Evolutionary conservation across 2,797 vertebrate genomes (phyloP).

Genomic region (Galaxias olidus): DNA sequence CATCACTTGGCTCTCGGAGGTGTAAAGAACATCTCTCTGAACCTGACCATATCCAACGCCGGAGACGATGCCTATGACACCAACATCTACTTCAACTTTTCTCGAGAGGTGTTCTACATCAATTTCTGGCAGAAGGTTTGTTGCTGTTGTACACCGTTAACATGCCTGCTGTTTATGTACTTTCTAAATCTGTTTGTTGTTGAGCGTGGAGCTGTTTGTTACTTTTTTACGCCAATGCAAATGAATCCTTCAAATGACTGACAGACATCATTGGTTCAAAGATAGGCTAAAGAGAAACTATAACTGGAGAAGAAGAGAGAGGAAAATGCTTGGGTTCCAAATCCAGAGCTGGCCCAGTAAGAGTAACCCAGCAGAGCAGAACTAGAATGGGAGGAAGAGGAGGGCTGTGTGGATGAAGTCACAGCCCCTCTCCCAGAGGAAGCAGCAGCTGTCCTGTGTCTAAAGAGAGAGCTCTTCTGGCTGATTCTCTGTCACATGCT

Average conservation of each 20-base stretch:
- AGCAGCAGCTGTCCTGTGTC: constrained; percentile 52
- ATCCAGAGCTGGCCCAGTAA: not conserved
- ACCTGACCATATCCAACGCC: constrained; percentile 88
- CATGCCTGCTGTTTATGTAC: not conserved
- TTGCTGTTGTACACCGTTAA: constrained; percentile 17
- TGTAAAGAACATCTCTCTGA: constrained; percentile 92
- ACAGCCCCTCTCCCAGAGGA: too few relatives aligned
- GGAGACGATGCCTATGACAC: constrained; percentile 97
- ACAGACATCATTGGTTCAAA: not conserved
- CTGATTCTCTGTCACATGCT: constrained; percentile 38
- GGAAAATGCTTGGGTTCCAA: too few relatives aligned
- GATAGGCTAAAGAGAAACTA: too few relatives aligned
- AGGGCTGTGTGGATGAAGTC: not conserved
- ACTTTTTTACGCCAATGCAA: not conserved
- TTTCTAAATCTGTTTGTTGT: not conserved
- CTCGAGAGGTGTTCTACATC: constrained; percentile 95
- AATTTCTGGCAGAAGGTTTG: constrained; percentile 99
- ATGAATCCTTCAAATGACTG: constrained; percentile 5
- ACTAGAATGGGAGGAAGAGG: constrained; percentile 20
- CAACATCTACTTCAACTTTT: constrained; percentile 96
- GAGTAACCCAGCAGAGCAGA: constrained; percentile 32
- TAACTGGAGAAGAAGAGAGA: too few relatives aligned
- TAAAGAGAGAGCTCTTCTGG: constrained; percentile 31
- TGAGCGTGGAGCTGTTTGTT: too few relatives aligned
- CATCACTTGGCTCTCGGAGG: constrained; percentile 91